These are phyloP conservation scores for Sebastes dallii DNA, from an alignment of 2,797 vertebrate genomes.

Conservation along the genomic window DNA sequence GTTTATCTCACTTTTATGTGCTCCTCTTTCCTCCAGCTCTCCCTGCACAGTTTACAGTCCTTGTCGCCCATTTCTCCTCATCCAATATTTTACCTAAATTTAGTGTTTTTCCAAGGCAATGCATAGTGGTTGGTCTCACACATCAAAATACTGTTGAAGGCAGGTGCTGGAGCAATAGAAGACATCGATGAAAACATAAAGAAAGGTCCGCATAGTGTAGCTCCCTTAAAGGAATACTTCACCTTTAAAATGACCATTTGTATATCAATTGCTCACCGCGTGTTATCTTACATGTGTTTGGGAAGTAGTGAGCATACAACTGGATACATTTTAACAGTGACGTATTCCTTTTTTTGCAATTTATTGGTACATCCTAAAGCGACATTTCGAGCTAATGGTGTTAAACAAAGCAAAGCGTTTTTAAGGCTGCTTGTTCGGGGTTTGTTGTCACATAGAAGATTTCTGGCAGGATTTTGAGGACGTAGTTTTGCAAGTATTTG, in stretches of 20 bases:
- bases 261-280: no score
- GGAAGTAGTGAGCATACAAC: no score
- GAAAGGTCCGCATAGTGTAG: no score
- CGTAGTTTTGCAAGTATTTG: neutral
- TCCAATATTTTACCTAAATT: neutral
- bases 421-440: neutral
- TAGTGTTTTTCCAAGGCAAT: neutral
- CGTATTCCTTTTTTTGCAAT: neutral
- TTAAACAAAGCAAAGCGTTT: neutral
- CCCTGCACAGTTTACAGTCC: neutral
- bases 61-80: neutral
- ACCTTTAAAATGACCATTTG: no score
- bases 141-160: neutral
- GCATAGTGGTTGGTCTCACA: neutral
- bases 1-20: slow-evolving; percentile 7
- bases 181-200: neutral
- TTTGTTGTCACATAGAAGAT: neutral
- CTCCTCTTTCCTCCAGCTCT: neutral
- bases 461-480: neutral
- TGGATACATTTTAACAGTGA: neutral
- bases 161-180: neutral
- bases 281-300: no score
- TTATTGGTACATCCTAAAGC: neutral
- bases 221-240: no score
- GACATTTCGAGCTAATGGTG: fast-evolving